Evolutionary conservation across 2,797 vertebrate species (phyloP).

Genomic region (Melanotaenia pygmaea): DNA sequence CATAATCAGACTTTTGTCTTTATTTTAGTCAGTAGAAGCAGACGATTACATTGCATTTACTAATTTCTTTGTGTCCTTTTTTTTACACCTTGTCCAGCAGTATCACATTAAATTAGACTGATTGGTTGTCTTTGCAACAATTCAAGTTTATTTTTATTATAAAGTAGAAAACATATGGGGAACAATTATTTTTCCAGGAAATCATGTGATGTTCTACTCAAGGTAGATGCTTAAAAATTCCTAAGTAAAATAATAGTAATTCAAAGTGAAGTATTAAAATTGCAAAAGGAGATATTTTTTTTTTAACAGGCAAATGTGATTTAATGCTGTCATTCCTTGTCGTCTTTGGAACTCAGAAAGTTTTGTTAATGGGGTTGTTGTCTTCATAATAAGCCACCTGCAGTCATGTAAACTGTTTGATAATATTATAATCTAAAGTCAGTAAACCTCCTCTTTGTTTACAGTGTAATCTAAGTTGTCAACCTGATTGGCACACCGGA

Average conservation of each 20-base stretch:
- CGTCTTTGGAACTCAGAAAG: background rate
- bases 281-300: no score
- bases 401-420: background rate
- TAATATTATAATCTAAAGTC: slow-evolving; percentile 8
- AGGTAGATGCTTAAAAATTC: background rate
- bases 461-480: slow-evolving; percentile 67
- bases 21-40: background rate
- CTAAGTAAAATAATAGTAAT: background rate
- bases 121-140: background rate
- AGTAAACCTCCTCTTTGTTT: slow-evolving; percentile 40
- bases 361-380: background rate
- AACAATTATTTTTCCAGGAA: background rate
- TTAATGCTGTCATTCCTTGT: background rate
- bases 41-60: background rate
- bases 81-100: background rate
- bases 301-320: no score
- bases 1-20: no score
- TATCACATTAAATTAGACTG: background rate
- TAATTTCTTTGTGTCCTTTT: background rate
- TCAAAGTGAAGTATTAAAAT: no score
- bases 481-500: slow-evolving; percentile 45
- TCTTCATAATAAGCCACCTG: background rate
- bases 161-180: background rate
- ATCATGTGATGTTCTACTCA: background rate
- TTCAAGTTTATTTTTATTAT: background rate